These are phyloP conservation scores for Sebastiscus tertius DNA, from an alignment of 2,797 vertebrate genomes.

Conservation along the genomic window DNA sequence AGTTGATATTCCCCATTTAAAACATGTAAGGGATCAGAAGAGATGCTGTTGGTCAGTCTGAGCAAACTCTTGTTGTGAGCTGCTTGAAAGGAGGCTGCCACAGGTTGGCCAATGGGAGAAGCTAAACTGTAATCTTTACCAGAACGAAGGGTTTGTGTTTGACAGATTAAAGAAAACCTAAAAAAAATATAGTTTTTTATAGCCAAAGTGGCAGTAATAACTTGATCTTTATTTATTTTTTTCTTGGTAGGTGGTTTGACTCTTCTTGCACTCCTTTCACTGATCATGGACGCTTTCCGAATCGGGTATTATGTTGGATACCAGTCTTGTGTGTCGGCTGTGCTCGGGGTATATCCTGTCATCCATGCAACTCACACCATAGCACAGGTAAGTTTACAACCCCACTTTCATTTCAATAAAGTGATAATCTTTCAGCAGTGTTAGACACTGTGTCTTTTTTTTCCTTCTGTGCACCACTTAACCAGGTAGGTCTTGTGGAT, in stretches of 20 bases:
- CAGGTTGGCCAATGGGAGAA: background rate
- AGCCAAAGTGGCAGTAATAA: background rate
- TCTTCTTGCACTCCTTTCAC: constrained; percentile 91
- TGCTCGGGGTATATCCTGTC: constrained; percentile 91
- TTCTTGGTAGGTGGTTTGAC: constrained; percentile 88
- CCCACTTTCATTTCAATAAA: constrained; percentile 48
- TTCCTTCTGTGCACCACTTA: constrained; percentile 32
- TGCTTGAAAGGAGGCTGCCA: no score
- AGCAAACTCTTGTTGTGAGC: no score
- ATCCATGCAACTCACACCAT: constrained; percentile 92
- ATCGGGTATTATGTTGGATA: constrained; percentile 94
- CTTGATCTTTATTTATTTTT: background rate
- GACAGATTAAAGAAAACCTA: background rate
- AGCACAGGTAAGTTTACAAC: constrained; percentile 87
- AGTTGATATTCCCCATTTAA: no score
- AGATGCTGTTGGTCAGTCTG: no score
- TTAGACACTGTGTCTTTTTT: constrained; percentile 48
- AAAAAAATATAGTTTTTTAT: no score
- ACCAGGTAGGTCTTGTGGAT: constrained; percentile 58
- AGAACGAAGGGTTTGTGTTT: background rate
- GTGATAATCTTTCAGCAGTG: constrained; percentile 63
- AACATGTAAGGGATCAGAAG: no score
- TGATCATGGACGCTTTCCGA: constrained; percentile 95
- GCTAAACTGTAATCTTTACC: background rate
- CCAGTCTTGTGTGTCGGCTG: constrained; percentile 88